phyloP scores from a whole-genome alignment of 2,797 vertebrate species.

The Erpetoichthys calabaricus region DNA sequence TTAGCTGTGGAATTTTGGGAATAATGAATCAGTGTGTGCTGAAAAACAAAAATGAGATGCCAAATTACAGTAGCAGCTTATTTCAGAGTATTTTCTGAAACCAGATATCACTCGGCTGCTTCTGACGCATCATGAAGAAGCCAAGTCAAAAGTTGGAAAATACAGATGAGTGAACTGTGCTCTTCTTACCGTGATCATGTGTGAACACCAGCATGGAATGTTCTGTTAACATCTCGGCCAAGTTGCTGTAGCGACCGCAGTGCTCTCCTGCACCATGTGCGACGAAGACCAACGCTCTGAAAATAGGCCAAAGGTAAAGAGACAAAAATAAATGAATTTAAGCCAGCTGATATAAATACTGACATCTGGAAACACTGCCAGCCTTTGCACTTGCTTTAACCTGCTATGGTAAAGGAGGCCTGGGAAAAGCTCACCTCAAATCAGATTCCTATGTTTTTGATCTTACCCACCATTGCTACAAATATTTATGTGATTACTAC shows the following conservation, averaged over 20 bases:
- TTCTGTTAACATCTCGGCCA: slow-evolving; percentile 66
- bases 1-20: too few species aligned
- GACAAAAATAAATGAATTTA: not conserved
- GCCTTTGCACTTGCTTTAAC: too few species aligned
- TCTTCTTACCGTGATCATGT: slow-evolving; percentile 85
- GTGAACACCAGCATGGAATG: slow-evolving; percentile 73
- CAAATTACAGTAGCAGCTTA: not conserved
- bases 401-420: not conserved
- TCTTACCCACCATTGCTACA: too few species aligned
- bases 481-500: too few species aligned
- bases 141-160: too few species aligned
- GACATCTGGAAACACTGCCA: too few species aligned
- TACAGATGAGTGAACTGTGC: too few species aligned
- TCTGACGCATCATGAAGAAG: slow-evolving; percentile 5
- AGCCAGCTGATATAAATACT: too few species aligned
- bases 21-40: too few species aligned
- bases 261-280: slow-evolving; percentile 85
- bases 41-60: too few species aligned
- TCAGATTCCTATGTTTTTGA: too few species aligned
- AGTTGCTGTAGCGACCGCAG: slow-evolving; percentile 69
- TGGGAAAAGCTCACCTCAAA: too few species aligned
- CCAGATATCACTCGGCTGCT: not conserved
- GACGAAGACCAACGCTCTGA: slow-evolving; percentile 78
- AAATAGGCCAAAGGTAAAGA: not conserved
- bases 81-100: not conserved